Conservation (phyloP, 1,140 invertebrate species). For the Sarcophaga peregrina region DNA sequence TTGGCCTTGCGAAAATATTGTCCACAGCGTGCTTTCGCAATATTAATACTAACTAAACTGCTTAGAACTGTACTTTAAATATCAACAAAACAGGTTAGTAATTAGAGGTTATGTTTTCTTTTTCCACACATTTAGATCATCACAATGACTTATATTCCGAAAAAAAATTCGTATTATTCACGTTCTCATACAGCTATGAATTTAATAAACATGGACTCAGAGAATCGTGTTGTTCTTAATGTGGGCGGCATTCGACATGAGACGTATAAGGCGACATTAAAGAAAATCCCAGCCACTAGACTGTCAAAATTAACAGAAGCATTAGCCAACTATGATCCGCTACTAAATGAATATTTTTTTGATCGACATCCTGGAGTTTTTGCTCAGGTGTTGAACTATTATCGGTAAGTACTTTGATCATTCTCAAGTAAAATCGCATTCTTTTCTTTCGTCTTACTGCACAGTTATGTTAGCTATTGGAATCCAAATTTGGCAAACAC, state of each 20-base stretch:
- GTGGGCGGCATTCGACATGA: slow-evolving; percentile 98
- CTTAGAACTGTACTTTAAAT: not conserved
- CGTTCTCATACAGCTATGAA: slow-evolving; percentile 74
- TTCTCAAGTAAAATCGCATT: not conserved
- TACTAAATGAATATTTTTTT: slow-evolving; percentile 99
- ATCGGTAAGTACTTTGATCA: slow-evolving; percentile 72
- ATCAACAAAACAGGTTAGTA: slow-evolving; percentile 28
- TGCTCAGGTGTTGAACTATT: slow-evolving; percentile 92
- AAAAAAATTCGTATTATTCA: slow-evolving; percentile 59
- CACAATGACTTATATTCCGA: slow-evolving; percentile 62
- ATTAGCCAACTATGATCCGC: slow-evolving; percentile 94
- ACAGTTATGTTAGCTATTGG: not conserved
- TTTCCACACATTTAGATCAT: not conserved
- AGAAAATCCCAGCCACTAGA: slow-evolving; percentile 94
- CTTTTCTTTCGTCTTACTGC: not conserved
- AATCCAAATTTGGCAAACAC: not conserved
- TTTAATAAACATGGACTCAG: slow-evolving; percentile 88
- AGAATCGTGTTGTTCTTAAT: slow-evolving; percentile 98
- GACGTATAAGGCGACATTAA: slow-evolving; percentile 92
- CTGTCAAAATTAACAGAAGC: slow-evolving; percentile 89
- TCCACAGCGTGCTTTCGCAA: too few species aligned
- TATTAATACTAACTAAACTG: not conserved
- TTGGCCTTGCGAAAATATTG: too few species aligned
- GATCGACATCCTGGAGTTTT: slow-evolving; percentile 98
- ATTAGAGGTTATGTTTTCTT: not conserved